Conservation (phyloP, 1,140 invertebrate species). For the Drosophila sturtevanti region DNA sequence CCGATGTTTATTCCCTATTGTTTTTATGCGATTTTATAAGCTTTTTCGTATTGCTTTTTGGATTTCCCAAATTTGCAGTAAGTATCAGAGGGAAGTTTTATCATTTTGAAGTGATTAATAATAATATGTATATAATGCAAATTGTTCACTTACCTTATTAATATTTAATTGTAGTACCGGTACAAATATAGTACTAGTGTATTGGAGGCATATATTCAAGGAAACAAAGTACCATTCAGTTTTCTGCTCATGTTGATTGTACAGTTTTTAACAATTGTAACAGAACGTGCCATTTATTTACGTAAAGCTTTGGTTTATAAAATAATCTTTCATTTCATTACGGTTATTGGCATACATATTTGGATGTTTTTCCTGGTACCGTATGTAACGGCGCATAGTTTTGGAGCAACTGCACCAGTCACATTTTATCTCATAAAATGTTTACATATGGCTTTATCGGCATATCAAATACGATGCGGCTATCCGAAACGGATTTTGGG, state of each 20-base stretch:
- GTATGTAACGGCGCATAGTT: slow-evolving; percentile 92
- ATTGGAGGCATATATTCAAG: slow-evolving; percentile 93
- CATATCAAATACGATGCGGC: slow-evolving; percentile 96
- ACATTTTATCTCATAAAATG: slow-evolving; percentile 99
- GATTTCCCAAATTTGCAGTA: slow-evolving; percentile 95
- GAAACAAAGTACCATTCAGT: slow-evolving; percentile 96
- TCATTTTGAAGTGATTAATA: too few relatives aligned
- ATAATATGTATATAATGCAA: too few relatives aligned
- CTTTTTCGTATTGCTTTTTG: slow-evolving; percentile 97
- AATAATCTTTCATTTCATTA: slow-evolving; percentile 94
- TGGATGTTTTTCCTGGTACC: slow-evolving; percentile 99
- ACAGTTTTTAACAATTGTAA: slow-evolving; percentile 95
- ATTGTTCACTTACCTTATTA: too few relatives aligned
- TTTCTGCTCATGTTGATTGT: slow-evolving; percentile 97
- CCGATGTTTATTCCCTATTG: slow-evolving; percentile 98
- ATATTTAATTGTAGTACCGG: slow-evolving; percentile 87
- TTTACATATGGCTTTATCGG: slow-evolving; percentile 95
- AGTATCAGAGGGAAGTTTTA: too few relatives aligned
- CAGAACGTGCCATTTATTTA: slow-evolving; percentile 97
- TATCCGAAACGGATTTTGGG: slow-evolving; percentile 97
- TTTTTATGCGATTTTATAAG: slow-evolving; percentile 99
- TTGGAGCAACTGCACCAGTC: slow-evolving; percentile 94
- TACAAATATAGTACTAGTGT: slow-evolving; percentile 86
- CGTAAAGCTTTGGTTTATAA: slow-evolving; percentile 96
- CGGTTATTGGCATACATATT: slow-evolving; percentile 95